Evolutionary conservation across 2,888 invertebrate genomes (phyloP).

Genomic region (Galerucella nymphaeae): DNA sequence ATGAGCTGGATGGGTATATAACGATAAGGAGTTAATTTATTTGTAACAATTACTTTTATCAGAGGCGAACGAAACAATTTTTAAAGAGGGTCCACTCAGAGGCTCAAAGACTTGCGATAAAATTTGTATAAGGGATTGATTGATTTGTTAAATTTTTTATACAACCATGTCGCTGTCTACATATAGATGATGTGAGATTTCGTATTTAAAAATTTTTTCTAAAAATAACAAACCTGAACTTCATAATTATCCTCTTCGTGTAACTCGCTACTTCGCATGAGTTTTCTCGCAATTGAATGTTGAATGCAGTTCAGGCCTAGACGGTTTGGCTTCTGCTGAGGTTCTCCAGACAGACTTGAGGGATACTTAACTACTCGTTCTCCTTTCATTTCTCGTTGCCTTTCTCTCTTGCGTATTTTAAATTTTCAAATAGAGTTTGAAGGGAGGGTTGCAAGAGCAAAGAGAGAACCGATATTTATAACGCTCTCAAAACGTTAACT

Average conservation of each 20-base stretch:
- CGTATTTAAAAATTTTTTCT: not conserved
- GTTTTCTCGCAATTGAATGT: slow-evolving; percentile 19
- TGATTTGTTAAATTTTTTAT: no score
- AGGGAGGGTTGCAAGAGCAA: not conserved
- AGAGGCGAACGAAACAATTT: no score
- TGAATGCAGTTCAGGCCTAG: slow-evolving; percentile 23
- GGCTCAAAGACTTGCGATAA: no score
- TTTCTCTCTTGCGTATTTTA: slow-evolving; percentile 17
- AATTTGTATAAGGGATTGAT: no score
- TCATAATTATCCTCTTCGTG: slow-evolving; percentile 16
- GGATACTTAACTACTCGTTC: slow-evolving; percentile 19
- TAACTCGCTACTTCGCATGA: slow-evolving; percentile 21
- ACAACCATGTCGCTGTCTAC: no score
- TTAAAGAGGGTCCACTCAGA: no score
- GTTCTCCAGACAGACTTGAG: slow-evolving; percentile 32
- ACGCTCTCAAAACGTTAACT: slow-evolving; percentile 31
- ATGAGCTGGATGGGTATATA: no score
- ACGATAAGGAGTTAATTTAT: no score
- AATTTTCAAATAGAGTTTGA: slow-evolving; percentile 15
- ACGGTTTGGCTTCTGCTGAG: slow-evolving; percentile 20
- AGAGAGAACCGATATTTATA: slow-evolving; percentile 36
- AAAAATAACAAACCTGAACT: slow-evolving; percentile 10
- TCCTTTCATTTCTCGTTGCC: not conserved
- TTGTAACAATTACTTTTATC: no score
- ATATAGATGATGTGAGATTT: not conserved